Percentiles rank a stretch among this genome's conserved stretches.
Conservation (phyloP, 2,888 invertebrate species). For the Exephanes ischioxanthus region DNA sequence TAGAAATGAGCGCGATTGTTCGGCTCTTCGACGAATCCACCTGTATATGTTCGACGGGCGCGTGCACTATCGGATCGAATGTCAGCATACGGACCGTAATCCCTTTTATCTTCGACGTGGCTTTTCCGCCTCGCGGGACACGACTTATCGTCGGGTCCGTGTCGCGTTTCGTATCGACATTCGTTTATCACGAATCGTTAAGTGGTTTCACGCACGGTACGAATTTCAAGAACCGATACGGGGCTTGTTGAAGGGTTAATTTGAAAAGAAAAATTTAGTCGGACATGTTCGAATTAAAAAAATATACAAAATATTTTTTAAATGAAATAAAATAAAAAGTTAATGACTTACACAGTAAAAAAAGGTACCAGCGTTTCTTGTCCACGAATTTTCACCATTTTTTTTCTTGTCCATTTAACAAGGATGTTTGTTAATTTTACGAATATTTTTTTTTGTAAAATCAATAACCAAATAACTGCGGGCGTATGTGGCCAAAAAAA, state of each 20-base stretch:
- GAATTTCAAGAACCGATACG: neutral
- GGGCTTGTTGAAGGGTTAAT: neutral
- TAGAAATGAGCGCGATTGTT: slow-evolving; percentile 49
- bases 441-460: too few relatives aligned
- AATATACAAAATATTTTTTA: too few relatives aligned
- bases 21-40: slow-evolving; percentile 28
- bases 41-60: neutral
- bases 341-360: too few relatives aligned
- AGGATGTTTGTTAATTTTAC: too few relatives aligned
- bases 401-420: too few relatives aligned
- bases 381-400: too few relatives aligned
- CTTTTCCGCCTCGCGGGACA: slow-evolving; percentile 4
- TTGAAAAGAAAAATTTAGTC: too few relatives aligned
- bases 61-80: slow-evolving; percentile 27
- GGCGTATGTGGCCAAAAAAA: too few relatives aligned
- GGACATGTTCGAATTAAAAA: too few relatives aligned
- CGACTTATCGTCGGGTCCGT: slow-evolving; percentile 36
- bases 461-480: too few relatives aligned
- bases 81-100: slow-evolving; percentile 34
- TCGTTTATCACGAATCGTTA: slow-evolving; percentile 21
- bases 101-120: slow-evolving; percentile 52
- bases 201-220: neutral
- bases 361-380: too few relatives aligned
- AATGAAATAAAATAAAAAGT: too few relatives aligned
- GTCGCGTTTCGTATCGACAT: slow-evolving; percentile 5